Base-by-base conservation (phyloP, 2,113 vertebrate species). In the Chrysochloris asiatica region DNA sequence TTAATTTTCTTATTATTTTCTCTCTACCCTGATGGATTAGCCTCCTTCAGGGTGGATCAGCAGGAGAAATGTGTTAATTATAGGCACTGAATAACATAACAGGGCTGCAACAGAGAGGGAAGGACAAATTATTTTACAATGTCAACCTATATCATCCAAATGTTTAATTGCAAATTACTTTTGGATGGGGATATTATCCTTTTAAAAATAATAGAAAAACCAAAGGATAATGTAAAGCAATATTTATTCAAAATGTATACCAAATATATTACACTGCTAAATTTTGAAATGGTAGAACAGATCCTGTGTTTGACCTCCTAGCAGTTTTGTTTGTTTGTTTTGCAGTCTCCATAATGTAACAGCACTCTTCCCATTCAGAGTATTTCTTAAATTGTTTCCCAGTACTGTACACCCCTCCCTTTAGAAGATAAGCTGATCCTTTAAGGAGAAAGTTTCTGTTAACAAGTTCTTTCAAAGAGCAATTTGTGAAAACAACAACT, bases 1-100 rank as follows among this genome's bases (percentile, higher is more conserved):
- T 85, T 26, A 36, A 83, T 59, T 83, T 83, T 93, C 17, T 83
- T 83, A 28, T 45, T 80, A 43, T 90, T 90, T 95, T 92, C n/a
- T 88, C 9, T 77, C 26, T 71, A 17, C 43, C n/a, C 10, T 67
- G 73, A 36, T 54, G 56, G 36, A 28, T 84, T n/a, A 54, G 47
- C 11, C 24, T 47, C 7, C n/a, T 75, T 83, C 33, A 45, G 14
- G 89, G 50, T 38, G 30, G 19, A 11, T n/a, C 41, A 94, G 21
- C 28, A 67, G 28, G 22, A 77, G 17, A 88, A 87, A 89, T 16
- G 93, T 88, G 30, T n/a, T 90, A 76, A 88, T 36, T 56, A 13
- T 21, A 65, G 33, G 3, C 24, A 91, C 67, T 89, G 67, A 43
- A 28, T 72, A 86, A 83, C 6, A 26, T 59, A 63, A 6, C 21